These are phyloP conservation scores for Thaumatotibia leucotreta DNA, from an alignment of 1,140 invertebrate species.

Conservation along the genomic window DNA sequence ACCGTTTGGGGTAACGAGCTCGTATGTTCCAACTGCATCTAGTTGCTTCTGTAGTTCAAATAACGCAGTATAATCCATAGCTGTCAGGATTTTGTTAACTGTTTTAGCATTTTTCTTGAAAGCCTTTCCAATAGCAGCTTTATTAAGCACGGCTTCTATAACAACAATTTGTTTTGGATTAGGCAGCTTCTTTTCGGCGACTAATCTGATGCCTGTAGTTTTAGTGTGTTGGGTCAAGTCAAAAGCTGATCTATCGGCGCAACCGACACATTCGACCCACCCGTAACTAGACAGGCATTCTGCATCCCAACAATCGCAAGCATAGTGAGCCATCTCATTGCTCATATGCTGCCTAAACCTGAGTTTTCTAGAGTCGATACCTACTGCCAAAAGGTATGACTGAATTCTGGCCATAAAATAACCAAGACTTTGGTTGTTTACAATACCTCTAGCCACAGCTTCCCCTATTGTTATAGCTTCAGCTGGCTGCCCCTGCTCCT, in stretches of 20 bases:
- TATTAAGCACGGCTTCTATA: conserved; percentile 89
- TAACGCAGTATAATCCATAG: conserved; percentile 79
- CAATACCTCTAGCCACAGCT: conserved; percentile 88
- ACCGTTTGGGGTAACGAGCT: conserved; percentile 77
- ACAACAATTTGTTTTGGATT: conserved; percentile 88
- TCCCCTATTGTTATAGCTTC: conserved; percentile 85
- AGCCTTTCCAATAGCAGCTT: conserved; percentile 91
- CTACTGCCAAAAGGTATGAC: conserved; percentile 91
- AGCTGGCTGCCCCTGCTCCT: conserved; percentile 94
- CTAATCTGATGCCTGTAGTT: conserved; percentile 92
- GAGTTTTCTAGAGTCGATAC: conserved; percentile 90
- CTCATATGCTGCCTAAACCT: conserved; percentile 98
- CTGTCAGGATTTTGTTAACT: conserved; percentile 84
- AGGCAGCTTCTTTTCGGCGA: conserved; percentile 92
- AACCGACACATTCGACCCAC: conserved; percentile 99
- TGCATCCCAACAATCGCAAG: conserved; percentile 99
- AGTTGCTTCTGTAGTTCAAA: conserved; percentile 81
- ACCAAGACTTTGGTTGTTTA: conserved; percentile 97
- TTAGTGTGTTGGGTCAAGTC: conserved; percentile 96
- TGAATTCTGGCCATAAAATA: conserved; percentile 99
- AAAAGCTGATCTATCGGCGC: conserved; percentile 98
- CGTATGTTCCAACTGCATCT: conserved; percentile 76
- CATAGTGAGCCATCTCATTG: conserved; percentile 99
- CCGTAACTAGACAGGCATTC: conserved; percentile 97
- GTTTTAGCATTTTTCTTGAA: conserved; percentile 96